Evolutionary conservation across 2,113 vertebrate species (phyloP).

Genomic region (Anas platyrhynchos): DNA sequence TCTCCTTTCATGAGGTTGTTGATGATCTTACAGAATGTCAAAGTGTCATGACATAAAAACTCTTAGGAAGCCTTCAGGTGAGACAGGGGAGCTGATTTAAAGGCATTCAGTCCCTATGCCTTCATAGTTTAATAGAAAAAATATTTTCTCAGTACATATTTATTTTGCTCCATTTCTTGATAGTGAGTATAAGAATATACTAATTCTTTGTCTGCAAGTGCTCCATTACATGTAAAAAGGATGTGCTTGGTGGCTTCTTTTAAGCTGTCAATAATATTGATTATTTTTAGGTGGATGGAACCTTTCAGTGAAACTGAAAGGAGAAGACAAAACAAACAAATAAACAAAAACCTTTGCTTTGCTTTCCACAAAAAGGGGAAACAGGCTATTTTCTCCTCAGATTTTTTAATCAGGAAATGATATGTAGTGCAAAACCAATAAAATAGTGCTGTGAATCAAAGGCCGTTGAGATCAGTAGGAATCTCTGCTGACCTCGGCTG

Average conservation of each 20-base stretch:
- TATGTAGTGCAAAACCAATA: neutral
- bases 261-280: neutral
- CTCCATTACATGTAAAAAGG: neutral
- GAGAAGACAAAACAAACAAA: neutral
- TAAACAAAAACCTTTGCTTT: too few species aligned
- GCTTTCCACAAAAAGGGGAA: neutral
- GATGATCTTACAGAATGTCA: neutral
- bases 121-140: neutral
- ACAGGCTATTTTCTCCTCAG: neutral
- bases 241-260: neutral
- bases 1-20: neutral
- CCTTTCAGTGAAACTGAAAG: neutral
- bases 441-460: neutral
- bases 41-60: neutral
- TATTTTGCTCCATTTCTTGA: neutral
- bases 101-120: neutral
- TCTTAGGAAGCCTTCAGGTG: neutral
- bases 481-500: neutral
- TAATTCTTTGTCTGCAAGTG: neutral
- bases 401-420: neutral
- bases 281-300: fast-evolving
- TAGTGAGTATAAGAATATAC: neutral
- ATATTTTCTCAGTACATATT: neutral
- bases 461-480: neutral
- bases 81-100: neutral